These are phyloP conservation scores for Xylocopa sonorina DNA, from an alignment of 1,140 invertebrate species.

Conservation along the genomic window DNA sequence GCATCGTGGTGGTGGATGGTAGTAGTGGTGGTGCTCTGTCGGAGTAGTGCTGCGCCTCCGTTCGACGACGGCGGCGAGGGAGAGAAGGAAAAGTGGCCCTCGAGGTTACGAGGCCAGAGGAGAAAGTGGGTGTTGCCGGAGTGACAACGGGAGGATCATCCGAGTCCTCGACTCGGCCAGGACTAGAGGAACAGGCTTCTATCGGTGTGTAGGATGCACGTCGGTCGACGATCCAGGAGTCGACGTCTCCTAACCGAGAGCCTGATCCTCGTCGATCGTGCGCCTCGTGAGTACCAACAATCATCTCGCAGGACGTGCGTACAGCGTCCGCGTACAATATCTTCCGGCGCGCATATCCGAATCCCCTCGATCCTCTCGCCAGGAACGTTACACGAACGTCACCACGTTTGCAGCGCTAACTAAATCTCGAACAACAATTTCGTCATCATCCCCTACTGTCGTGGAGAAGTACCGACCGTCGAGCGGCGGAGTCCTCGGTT, in stretches of 20 bases:
- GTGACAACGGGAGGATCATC: conserved; percentile 45
- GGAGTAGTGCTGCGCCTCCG: conserved; percentile 52
- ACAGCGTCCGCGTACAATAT: not conserved
- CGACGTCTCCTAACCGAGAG: conserved; percentile 48
- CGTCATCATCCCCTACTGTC: not conserved
- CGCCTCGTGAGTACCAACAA: conserved; percentile 53
- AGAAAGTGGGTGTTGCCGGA: conserved; percentile 72
- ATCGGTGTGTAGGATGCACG: conserved; percentile 53
- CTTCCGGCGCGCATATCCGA: not conserved
- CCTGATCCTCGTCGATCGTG: conserved; percentile 38
- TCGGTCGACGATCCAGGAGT: conserved; percentile 45
- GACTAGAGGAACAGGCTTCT: conserved; percentile 16
- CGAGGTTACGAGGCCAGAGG: conserved; percentile 70
- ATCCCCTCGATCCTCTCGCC: not conserved
- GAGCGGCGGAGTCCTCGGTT: not conserved
- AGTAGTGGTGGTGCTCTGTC: conserved; percentile 43
- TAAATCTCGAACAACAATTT: not conserved
- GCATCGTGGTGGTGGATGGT: conserved; percentile 26
- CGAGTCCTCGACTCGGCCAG: conserved; percentile 36
- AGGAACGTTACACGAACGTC: too few relatives aligned
- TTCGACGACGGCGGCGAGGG: conserved; percentile 47
- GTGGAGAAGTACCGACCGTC: too few relatives aligned
- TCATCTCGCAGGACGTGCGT: not conserved
- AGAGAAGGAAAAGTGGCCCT: conserved; percentile 61
- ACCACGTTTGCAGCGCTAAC: too few relatives aligned